Evolutionary conservation across 2,797 vertebrate species (phyloP).

Genomic region (Bucorvus abyssinicus): DNA sequence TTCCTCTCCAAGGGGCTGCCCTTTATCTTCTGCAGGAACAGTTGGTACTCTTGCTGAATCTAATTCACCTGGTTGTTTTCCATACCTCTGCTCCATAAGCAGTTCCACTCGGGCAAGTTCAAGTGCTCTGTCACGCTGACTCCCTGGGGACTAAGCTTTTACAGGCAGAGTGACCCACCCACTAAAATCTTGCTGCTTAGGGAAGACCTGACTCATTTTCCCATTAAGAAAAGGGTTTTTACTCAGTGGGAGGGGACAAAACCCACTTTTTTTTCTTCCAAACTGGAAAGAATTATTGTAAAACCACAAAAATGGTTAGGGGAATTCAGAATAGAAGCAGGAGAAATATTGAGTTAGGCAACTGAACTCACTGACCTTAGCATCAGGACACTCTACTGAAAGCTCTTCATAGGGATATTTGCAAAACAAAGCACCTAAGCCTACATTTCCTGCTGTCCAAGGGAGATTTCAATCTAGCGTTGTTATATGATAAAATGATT

Average conservation of each 20-base stretch:
- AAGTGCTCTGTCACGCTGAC: not conserved
- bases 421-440: not conserved
- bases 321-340: not conserved
- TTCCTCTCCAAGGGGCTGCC: not conserved
- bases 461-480: not conserved
- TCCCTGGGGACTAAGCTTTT: not conserved
- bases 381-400: not conserved
- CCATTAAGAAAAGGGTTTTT: not conserved
- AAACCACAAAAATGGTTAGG: not conserved
- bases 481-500: not conserved
- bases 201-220: not conserved
- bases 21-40: not conserved
- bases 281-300: not conserved
- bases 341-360: fast-evolving
- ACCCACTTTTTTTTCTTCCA: not conserved
- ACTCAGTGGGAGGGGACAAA: not conserved
- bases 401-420: not conserved
- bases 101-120: not conserved
- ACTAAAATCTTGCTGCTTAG: not conserved
- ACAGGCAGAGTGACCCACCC: not conserved
- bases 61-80: not conserved
- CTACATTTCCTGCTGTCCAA: not conserved
- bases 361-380: not conserved
- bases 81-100: not conserved
- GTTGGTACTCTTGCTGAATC: not conserved